Conservation (phyloP, 2,113 vertebrate species). For the Larimichthys polyactis region DNA sequence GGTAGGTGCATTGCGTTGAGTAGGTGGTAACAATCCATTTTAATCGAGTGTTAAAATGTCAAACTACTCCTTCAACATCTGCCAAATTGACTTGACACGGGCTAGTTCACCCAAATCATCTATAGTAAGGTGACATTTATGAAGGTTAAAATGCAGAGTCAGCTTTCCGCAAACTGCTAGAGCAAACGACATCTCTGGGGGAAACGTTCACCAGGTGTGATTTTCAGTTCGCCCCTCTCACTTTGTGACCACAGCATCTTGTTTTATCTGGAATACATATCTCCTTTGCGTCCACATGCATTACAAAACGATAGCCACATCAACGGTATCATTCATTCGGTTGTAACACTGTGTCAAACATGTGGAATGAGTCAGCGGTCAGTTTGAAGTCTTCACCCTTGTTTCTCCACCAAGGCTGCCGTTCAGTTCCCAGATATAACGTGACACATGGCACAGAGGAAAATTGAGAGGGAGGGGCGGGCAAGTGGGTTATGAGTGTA, state of each 20-base stretch:
- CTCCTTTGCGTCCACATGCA: neutral
- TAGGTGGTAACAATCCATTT: neutral
- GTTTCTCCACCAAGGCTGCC: neutral
- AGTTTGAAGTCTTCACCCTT: conserved; percentile 19
- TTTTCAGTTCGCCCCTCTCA: conserved; percentile 12
- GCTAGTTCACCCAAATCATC: neutral
- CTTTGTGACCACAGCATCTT: conserved; percentile 1
- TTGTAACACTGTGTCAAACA: conserved; percentile 18
- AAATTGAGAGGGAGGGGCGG: conserved; percentile 41
- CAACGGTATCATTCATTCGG: conserved; percentile 28
- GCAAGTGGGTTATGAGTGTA: conserved; percentile 12
- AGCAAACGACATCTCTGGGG: neutral
- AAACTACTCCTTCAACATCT: neutral
- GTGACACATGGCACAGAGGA: conserved; percentile 66
- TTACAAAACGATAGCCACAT: conserved; percentile 22
- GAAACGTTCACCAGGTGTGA: conserved; percentile 12
- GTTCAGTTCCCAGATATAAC: conserved; percentile 47
- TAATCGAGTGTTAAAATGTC: neutral
- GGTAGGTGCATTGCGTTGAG: neutral
- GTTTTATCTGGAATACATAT: neutral
- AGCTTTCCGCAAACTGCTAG: conserved; percentile 1
- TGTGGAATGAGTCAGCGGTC: conserved; percentile 49
- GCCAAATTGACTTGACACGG: neutral
- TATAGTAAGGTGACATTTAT: conserved; percentile 14
- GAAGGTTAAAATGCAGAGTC: conserved; percentile 20